These are phyloP conservation scores for Colletes gigas DNA, from an alignment of 1,140 invertebrate genomes.

Conservation along the genomic window DNA sequence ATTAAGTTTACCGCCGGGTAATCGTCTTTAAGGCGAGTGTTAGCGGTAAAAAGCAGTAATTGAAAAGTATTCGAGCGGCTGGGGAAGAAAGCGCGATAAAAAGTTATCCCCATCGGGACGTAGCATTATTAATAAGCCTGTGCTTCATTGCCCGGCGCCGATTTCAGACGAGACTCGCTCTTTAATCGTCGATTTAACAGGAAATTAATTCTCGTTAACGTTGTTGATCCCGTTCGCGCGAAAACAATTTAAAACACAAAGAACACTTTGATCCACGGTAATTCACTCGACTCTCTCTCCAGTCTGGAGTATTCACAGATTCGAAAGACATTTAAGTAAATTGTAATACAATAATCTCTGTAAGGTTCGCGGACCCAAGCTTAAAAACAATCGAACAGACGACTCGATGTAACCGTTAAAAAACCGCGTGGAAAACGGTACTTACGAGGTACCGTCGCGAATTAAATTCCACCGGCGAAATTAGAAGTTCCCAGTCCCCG, in stretches of 20 bases:
- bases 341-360: no score
- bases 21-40: not conserved
- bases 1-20: no score
- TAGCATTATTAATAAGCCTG: conserved; percentile 55
- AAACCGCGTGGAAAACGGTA: no score
- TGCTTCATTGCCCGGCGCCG: conserved; percentile 27
- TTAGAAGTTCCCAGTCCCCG: conserved; percentile 37
- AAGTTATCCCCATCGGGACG: conserved; percentile 38
- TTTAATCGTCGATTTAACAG: conserved; percentile 53
- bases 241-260: not conserved
- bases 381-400: no score
- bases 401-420: no score
- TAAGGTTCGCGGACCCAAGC: no score
- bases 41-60: conserved; percentile 26
- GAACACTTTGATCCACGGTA: no score
- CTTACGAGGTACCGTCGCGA: not conserved
- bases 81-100: conserved; percentile 58
- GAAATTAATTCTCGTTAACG: conserved; percentile 15
- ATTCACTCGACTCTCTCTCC: no score
- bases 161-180: conserved; percentile 5
- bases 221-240: not conserved
- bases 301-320: no score
- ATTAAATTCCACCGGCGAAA: conserved; percentile 21
- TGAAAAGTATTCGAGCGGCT: conserved; percentile 32
- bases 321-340: no score